Evolutionary conservation across 2,797 vertebrate species (phyloP).

Genomic region (Acridotheres tristis): DNA sequence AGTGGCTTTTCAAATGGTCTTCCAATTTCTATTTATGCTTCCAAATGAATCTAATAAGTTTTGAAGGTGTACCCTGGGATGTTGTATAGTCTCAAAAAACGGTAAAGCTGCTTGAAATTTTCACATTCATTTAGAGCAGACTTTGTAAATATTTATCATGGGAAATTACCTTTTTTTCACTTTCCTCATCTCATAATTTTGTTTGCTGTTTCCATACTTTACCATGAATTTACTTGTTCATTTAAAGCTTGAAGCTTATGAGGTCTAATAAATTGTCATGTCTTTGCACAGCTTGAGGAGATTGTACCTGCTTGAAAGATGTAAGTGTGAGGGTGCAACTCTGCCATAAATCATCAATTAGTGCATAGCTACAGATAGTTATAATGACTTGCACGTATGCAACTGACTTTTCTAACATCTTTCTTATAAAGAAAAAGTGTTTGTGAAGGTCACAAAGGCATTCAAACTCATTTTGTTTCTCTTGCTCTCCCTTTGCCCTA

Average conservation of each 20-base stretch:
- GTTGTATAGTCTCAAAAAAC: background rate
- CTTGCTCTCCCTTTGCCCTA: background rate
- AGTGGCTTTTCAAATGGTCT: background rate
- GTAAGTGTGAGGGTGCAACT: background rate
- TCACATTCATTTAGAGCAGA: background rate
- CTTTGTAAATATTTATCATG: background rate
- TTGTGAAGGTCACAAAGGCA: background rate
- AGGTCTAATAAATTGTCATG: background rate
- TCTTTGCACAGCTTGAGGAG: background rate
- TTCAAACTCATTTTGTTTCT: slow-evolving; percentile 18
- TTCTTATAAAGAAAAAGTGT: background rate
- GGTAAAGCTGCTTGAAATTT: background rate
- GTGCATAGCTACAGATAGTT: background rate
- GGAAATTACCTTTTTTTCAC: background rate
- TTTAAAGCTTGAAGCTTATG: background rate
- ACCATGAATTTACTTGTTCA: background rate
- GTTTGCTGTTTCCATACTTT: background rate
- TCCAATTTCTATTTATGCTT: background rate
- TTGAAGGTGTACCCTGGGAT: background rate
- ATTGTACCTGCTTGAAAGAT: background rate
- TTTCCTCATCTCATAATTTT: background rate
- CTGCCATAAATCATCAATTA: background rate
- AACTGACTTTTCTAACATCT: background rate
- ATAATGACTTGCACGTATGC: background rate
- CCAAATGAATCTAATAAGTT: background rate